Evolutionary conservation across 2,888 invertebrate species (phyloP), one percentile per base, ranked within the genome.

Genomic region (Drosophila birchii): DNA sequence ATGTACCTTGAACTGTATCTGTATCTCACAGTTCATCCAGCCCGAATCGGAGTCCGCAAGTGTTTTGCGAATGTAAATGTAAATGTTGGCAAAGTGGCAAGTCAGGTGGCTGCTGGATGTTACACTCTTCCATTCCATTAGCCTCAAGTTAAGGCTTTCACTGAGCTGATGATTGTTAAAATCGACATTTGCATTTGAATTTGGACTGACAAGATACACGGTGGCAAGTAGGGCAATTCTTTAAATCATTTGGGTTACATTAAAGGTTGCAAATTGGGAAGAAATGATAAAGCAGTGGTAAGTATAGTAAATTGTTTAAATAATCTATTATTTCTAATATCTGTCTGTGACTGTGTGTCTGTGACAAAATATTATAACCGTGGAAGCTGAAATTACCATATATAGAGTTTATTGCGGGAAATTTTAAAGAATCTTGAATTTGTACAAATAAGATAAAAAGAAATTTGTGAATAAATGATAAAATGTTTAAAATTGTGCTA

Each of bases 1-100:
- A 60, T 54, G 72, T 71, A 76, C 68, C 66, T 64, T 59, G 41
- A 74, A 59, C 74, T 71, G 75, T 80, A 76, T 64, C 76, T 71
- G 70, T 80, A 74, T 67, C 54, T 56, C 76, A 57, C 38, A 32
- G 47, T 26, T 38, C 60, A 68, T 75, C 64, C 84, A 69, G 53
- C 61, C 59, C 26, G 44, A 57, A 56, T 83, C 72, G 78, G 76
- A 81, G 73, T 75, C 75, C 82, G 76, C 53, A 47, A 41, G 39
- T 66, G 67, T 54, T 67, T 54, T 66, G 56, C 56, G 56, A 47
- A 49, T 56, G 68, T 68, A 78, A 84, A 70, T 69, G 73, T 70
- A 78, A 84, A 70, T 69, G 73, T 68, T 72, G 75, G 55, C 79
- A 75, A 79, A 76, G 76, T 84, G 80, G 81, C 87, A 79, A 64